Conservation (phyloP, 2,888 invertebrate genomes). For the Bombylius discolor region DNA sequence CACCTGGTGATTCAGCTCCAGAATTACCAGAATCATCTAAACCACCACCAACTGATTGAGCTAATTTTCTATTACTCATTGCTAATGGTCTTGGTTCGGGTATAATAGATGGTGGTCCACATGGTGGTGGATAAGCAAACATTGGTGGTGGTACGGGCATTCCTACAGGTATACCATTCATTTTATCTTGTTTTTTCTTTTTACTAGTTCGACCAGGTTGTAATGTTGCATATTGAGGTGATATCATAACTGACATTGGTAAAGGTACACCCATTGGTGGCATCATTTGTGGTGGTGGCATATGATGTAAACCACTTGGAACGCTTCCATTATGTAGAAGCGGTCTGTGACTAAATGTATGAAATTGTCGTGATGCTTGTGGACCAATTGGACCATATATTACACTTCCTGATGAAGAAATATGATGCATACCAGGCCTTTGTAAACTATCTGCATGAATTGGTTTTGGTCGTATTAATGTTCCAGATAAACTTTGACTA, state of each 20-base stretch:
- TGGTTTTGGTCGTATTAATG: slow-evolving; percentile 35
- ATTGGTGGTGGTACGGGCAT: slow-evolving; percentile 41
- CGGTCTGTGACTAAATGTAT: slow-evolving; percentile 39
- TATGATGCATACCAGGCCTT: slow-evolving; percentile 23
- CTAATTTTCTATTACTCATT: slow-evolving; percentile 45
- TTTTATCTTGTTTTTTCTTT: slow-evolving; percentile 38
- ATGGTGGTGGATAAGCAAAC: slow-evolving; percentile 38
- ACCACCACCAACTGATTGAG: slow-evolving; percentile 54
- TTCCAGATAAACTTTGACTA: slow-evolving; percentile 36
- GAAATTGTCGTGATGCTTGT: slow-evolving; percentile 36
- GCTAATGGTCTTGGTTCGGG: slow-evolving; percentile 43
- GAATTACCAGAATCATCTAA: slow-evolving; percentile 42
- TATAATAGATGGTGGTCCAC: slow-evolving; percentile 44
- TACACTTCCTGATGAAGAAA: slow-evolving; percentile 33
- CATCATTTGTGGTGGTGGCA: slow-evolving; percentile 27
- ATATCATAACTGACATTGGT: slow-evolving; percentile 37
- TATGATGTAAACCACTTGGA: slow-evolving; percentile 18
- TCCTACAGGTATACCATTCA: slow-evolving; percentile 35
- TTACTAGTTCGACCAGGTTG: slow-evolving; percentile 47
- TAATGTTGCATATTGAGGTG: slow-evolving; percentile 48
- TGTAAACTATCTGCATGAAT: slow-evolving; percentile 31
- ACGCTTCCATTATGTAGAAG: slow-evolving; percentile 18
- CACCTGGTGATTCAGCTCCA: slow-evolving; percentile 45
- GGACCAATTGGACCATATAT: slow-evolving; percentile 32
- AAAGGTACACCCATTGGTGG: slow-evolving; percentile 32